phyloP scores from a whole-genome alignment of 2,797 vertebrate species.

The Epinephelus coioides region DNA sequence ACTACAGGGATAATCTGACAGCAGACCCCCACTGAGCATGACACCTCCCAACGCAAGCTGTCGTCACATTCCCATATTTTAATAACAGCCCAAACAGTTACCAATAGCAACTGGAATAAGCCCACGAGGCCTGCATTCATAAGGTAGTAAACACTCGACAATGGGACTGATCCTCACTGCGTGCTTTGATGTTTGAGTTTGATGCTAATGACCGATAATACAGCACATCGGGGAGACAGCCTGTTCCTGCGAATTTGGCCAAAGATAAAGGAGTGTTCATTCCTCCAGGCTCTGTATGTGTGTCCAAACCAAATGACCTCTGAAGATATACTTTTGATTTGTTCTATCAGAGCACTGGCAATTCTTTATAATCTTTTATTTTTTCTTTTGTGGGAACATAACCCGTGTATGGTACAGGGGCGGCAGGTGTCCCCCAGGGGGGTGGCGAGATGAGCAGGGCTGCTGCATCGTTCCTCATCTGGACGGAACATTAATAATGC shows the following conservation, averaged over 20 bases:
- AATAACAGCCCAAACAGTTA: conserved; percentile 68
- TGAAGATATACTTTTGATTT: conserved; percentile 62
- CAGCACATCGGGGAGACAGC: conserved; percentile 31
- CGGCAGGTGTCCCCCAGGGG: conserved; percentile 88
- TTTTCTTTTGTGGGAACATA: conserved; percentile 45
- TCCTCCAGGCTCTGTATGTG: conserved; percentile 47
- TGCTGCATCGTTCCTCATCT: conserved; percentile 89
- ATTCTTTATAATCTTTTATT: conserved; percentile 32
- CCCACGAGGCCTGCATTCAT: conserved; percentile 41
- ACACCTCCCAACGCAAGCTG: conserved; percentile 60
- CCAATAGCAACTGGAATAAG: conserved; percentile 60
- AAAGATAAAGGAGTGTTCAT: conserved; percentile 62
- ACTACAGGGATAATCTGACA: conserved; percentile 83
- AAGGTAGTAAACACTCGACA: conserved; percentile 62
- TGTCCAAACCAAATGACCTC: conserved; percentile 68
- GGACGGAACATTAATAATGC: conserved; percentile 93
- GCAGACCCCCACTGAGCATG: conserved; percentile 68
- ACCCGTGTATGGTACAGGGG: conserved; percentile 82
- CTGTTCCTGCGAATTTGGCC: conserved; percentile 68
- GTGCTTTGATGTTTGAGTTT: conserved; percentile 75
- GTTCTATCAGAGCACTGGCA: conserved; percentile 37
- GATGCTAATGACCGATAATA: conserved; percentile 73
- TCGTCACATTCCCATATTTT: conserved; percentile 72
- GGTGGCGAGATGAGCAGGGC: conserved; percentile 86
- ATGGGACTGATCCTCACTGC: conserved; percentile 39